These are phyloP conservation scores for Manacus vitellinus DNA, from an alignment of 2,113 vertebrate species.

Conservation along the genomic window DNA sequence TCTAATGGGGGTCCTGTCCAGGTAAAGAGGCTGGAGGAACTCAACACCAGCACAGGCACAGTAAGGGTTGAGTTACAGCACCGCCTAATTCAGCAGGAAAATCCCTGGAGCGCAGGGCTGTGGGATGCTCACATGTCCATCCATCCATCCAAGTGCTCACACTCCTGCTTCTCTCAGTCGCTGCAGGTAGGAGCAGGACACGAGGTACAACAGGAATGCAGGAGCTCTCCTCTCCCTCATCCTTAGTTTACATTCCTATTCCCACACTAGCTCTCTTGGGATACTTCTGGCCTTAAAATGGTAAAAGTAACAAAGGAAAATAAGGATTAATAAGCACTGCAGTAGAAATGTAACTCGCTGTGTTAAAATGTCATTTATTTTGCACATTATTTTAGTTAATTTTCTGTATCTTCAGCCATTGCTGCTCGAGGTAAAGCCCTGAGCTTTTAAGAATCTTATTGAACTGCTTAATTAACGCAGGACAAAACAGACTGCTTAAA, in stretches of 20 bases:
- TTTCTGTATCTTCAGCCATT: background rate
- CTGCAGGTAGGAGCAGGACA: background rate
- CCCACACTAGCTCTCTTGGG: background rate
- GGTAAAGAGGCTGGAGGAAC: background rate
- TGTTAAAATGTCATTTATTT: background rate
- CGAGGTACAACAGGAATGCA: background rate
- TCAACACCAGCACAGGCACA: fast-evolving
- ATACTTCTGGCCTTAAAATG: background rate
- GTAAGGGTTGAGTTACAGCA: too few species aligned
- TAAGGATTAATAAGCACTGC: background rate
- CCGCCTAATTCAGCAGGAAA: background rate
- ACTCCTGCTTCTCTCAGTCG: background rate
- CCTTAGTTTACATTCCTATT: background rate
- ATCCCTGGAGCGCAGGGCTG: background rate
- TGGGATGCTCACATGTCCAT: background rate
- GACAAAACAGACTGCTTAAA: background rate
- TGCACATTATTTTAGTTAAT: background rate
- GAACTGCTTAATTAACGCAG: background rate
- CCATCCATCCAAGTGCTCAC: background rate
- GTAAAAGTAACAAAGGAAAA: background rate
- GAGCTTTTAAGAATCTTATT: background rate
- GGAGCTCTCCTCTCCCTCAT: background rate
- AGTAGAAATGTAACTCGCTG: background rate
- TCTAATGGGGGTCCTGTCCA: background rate
- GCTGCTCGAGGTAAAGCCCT: background rate